Evolutionary conservation across 2,797 vertebrate genomes (phyloP), one percentile per base, ranked within the genome.

Genomic region (Sphenopsis melanotis): DNA sequence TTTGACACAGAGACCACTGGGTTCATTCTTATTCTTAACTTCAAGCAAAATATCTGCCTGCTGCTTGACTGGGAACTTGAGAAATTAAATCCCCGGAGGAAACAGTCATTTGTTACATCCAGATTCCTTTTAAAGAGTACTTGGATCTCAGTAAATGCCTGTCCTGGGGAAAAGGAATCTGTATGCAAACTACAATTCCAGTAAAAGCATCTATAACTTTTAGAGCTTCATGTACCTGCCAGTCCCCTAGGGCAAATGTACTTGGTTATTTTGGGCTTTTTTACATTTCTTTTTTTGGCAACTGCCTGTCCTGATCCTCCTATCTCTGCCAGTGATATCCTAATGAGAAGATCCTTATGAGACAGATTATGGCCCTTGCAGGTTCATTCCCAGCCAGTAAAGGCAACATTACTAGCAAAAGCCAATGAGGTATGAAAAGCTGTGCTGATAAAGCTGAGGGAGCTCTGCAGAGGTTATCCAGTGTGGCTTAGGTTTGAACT

Each of bases 81-180:
- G 60, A 85, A 92, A 53, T 78, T 86, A 85, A 92, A 83, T 85
- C 14, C 61, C 44, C 5, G 1, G 69, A 85, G 82, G 34, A 91
- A 91, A 53, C 11, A 89, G 63, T 61, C 30, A 56, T 91, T 93
- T 94, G 39, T 89, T 63, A 55, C 47, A 87, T 75, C 39, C 55
- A 86, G 34, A 78, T 94, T 95, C 60, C 49, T 83, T 81, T 84
- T 59, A 82, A 70, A 77, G 68, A 82, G 44, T 59, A n/a, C 52
- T 72, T 83, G 83, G 37, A 87, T 87, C 60, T 90, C 68, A 37
- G 34, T 63, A 83, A 90, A 81, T 72, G 85, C 52, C 52, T 93
- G 26, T 92, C 68, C 75, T 75, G 77, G 66, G 90, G 86, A 86
- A 90, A 89, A 92, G 65, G 72, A 90, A 91, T 93, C 77, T 69